Percentiles rank a stretch among this genome's conserved stretches.
Conservation (phyloP, 2,797 vertebrate genomes). For the Muscicapa striata region DNA sequence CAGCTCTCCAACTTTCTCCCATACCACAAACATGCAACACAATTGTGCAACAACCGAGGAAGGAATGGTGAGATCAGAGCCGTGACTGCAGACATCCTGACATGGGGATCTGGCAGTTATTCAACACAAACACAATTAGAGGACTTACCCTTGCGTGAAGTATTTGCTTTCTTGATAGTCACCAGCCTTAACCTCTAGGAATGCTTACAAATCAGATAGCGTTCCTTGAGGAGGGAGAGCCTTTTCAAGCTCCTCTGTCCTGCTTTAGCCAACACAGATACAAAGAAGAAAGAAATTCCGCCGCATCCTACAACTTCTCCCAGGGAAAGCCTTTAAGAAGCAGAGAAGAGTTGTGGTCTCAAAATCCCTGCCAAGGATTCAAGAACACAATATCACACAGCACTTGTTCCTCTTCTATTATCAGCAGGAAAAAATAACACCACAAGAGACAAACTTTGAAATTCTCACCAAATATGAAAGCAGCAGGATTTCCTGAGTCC, state of each 20-base stretch:
- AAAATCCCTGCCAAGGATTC: constrained; percentile 5
- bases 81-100: constrained; percentile 78
- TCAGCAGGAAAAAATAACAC: not conserved
- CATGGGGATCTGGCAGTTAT: constrained; percentile 79
- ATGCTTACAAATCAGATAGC: constrained; percentile 62
- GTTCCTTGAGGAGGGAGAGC: constrained; percentile 46
- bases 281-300: constrained; percentile 42
- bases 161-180: constrained; percentile 76
- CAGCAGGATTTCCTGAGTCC: not conserved
- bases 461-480: not conserved
- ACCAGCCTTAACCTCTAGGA: constrained; percentile 77
- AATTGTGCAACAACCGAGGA: constrained; percentile 62
- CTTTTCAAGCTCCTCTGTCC: constrained; percentile 37
- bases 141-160: constrained; percentile 83
- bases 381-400: not conserved
- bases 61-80: constrained; percentile 74
- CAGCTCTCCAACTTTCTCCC: constrained; percentile 56
- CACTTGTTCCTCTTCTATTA: not conserved
- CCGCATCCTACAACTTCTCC: not conserved
- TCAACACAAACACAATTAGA: constrained; percentile 83
- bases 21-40: constrained; percentile 69
- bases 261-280: constrained; percentile 33
- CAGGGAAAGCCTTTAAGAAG: not conserved
- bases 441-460: not conserved
- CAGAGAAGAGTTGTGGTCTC: not conserved